These are phyloP conservation scores for Takifugu flavidus DNA, from an alignment of 2,113 vertebrate species.

Conservation along the genomic window DNA sequence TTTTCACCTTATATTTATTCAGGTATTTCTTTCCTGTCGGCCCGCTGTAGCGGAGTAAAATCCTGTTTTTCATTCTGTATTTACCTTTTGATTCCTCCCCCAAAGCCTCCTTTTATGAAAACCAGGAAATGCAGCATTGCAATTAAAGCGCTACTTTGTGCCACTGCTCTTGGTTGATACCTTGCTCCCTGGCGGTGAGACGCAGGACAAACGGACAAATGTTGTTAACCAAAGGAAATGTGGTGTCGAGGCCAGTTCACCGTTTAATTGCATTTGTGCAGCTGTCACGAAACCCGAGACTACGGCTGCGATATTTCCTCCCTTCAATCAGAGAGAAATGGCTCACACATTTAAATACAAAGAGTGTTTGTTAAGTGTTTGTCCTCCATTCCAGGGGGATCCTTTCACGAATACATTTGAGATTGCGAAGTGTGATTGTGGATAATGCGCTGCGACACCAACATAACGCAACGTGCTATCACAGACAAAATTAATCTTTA, in stretches of 20 bases:
- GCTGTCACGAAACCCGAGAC: too few relatives aligned
- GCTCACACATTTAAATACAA: neutral
- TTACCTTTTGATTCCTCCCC: neutral
- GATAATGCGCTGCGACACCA: conserved; percentile 66
- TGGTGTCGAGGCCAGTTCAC: neutral
- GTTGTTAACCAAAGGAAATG: too few relatives aligned
- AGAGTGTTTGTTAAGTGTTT: neutral
- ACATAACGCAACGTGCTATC: conserved; percentile 56
- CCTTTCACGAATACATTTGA: conserved; percentile 50
- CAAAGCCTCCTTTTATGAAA: neutral
- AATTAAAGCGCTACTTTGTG: neutral
- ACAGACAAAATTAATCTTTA: conserved; percentile 73
- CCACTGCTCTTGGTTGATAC: neutral
- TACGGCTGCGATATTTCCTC: too few relatives aligned
- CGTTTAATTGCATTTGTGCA: neutral
- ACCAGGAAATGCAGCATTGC: neutral
- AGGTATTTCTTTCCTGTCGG: conserved; percentile 18
- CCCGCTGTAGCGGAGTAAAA: conserved; percentile 2
- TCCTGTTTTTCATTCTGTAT: conserved; percentile 4
- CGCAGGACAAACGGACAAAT: too few relatives aligned
- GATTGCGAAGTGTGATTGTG: conserved; percentile 68
- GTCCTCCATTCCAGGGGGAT: conserved; percentile 30
- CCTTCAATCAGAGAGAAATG: too few relatives aligned
- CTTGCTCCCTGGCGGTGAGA: neutral
- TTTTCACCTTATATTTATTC: conserved; percentile 39